A percentile compares a stretch with the other conserved stretches of the same genome.
phyloP scores from a whole-genome alignment of 2,888 invertebrate genomes.

The Bimastos eiseni region DNA sequence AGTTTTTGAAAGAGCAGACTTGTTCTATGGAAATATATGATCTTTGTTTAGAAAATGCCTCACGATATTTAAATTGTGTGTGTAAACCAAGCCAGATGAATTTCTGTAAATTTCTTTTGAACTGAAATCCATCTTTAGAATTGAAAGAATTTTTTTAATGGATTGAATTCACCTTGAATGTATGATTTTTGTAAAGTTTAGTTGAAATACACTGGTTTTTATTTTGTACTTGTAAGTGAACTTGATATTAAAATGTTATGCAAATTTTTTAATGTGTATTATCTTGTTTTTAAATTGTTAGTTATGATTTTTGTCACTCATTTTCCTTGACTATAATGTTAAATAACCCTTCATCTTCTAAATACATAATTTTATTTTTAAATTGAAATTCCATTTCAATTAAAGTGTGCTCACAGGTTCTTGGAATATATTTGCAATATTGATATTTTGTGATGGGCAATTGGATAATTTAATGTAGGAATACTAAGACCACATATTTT shows the following conservation, averaged over 20 bases:
- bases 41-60: background rate
- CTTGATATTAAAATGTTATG: too few relatives aligned
- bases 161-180: background rate
- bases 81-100: too few relatives aligned
- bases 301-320: too few relatives aligned
- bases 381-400: background rate
- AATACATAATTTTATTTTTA: background rate
- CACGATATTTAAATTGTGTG: background rate
- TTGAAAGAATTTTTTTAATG: background rate
- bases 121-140: background rate
- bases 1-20: background rate
- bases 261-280: too few relatives aligned
- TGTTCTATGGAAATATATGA: background rate
- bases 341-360: background rate
- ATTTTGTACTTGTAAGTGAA: too few relatives aligned
- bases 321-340: background rate
- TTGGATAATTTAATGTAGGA: background rate
- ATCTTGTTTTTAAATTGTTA: too few relatives aligned
- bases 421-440: background rate
- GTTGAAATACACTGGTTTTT: too few relatives aligned
- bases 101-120: background rate
- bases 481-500: background rate
- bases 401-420: background rate
- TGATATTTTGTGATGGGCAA: background rate
- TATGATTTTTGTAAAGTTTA: background rate